Percentiles rank a stretch among this genome's conserved stretches.
phyloP scores from a whole-genome alignment of 2,888 invertebrate species.

The Hemicrepidius hirtus region DNA sequence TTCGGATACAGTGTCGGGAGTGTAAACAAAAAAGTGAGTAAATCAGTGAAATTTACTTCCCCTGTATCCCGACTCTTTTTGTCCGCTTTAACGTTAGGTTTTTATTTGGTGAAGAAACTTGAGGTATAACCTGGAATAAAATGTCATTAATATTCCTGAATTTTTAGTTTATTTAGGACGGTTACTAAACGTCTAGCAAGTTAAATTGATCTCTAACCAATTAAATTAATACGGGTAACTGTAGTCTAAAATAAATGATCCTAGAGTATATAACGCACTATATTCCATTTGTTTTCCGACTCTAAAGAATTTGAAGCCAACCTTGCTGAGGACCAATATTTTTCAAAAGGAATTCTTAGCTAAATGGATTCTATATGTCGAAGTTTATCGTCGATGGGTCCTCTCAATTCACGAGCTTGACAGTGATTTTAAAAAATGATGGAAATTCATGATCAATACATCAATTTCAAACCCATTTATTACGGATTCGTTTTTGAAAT shows the following conservation, averaged over 20 bases:
- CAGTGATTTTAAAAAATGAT: slow-evolving; percentile 26
- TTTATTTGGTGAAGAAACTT: background rate
- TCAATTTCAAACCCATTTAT: slow-evolving; percentile 22
- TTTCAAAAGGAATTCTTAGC: slow-evolving; percentile 4
- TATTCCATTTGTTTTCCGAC: slow-evolving; percentile 4
- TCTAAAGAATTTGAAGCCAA: background rate
- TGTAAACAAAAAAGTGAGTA: slow-evolving; percentile 21
- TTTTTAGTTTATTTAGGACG: background rate
- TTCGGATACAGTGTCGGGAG: background rate
- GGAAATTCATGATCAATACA: slow-evolving; percentile 19
- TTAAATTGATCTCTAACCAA: background rate
- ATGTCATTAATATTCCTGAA: slow-evolving; percentile 6
- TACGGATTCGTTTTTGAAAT: slow-evolving; percentile 20
- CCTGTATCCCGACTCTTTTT: slow-evolving; percentile 1
- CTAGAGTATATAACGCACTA: background rate
- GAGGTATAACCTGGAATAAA: background rate
- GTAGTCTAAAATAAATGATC: background rate
- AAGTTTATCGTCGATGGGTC: slow-evolving; percentile 6
- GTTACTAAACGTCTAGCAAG: background rate
- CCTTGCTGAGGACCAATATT: background rate
- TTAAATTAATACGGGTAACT: too few species aligned
- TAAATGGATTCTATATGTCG: slow-evolving; percentile 15
- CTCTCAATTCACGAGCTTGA: background rate
- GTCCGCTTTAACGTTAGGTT: background rate
- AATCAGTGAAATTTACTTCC: slow-evolving; percentile 13